Conservation (phyloP, 2,797 vertebrate species). For the Protonibea diacanthus region DNA sequence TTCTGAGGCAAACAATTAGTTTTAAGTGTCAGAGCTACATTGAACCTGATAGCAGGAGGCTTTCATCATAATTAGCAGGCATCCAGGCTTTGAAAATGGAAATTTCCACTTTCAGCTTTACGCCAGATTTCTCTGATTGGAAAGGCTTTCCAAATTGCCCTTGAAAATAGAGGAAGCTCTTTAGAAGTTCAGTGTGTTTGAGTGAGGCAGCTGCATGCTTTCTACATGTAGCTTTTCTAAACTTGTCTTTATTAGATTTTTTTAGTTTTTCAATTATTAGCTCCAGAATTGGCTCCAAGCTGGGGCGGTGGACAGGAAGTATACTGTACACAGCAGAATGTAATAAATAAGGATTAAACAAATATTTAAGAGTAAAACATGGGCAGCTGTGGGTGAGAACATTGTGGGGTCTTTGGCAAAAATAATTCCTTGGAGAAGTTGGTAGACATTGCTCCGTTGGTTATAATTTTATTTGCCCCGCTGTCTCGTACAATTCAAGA, state of each 20-base stretch:
- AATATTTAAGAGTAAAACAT: conserved; percentile 5
- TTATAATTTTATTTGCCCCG: conserved; percentile 13
- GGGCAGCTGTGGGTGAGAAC: background rate
- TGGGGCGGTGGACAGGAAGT: background rate
- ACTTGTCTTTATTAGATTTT: background rate
- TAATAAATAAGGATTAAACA: conserved; percentile 3
- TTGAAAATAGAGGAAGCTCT: conserved; percentile 21
- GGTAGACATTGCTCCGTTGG: background rate
- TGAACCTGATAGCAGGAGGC: conserved; percentile 56
- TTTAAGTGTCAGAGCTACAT: conserved; percentile 46
- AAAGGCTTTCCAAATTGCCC: conserved; percentile 38
- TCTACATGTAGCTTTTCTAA: background rate
- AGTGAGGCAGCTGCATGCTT: background rate
- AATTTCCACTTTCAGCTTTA: conserved; percentile 59
- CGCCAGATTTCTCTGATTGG: conserved; percentile 45
- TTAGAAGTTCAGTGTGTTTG: conserved; percentile 22
- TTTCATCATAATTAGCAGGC: conserved; percentile 61
- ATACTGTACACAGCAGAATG: background rate
- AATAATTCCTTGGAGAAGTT: background rate
- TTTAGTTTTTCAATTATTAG: background rate
- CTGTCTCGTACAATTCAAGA: background rate
- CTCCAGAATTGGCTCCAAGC: background rate
- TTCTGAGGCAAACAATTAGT: conserved; percentile 47
- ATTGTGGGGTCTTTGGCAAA: background rate
- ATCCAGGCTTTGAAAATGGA: conserved; percentile 61